Base-by-base conservation (phyloP, 2,888 invertebrate species). In the Masnerella sp. region DNA sequence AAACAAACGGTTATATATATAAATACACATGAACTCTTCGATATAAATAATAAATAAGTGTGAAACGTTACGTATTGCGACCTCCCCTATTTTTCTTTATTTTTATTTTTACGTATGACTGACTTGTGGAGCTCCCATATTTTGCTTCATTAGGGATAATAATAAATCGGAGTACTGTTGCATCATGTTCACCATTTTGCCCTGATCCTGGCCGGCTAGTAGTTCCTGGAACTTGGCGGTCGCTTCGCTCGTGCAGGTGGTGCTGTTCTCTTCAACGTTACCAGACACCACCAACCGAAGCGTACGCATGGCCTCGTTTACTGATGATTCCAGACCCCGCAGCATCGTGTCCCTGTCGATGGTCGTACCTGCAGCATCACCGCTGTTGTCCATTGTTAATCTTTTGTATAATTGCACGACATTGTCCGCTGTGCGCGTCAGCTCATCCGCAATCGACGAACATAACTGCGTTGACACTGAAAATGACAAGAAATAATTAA, bases 331-430 rank as follows among this genome's bases (percentile, higher is more conserved):
- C 15, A 88, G 77, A 43, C 86, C 86, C 9, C 89, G 88, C 28
- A 89, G 82, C 88, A 89, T 88, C 67, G 89, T 89, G 22, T 88
- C 87, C 73, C 88, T 85, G 62, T 88, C 88, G 42, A 81, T 82
- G 68, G 77, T 79, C 38, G 83, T 83, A 67, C 77, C 80, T 51
- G 65, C 81, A 58, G 79, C 73, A 65, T 87, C 87, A 25, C 86
- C 84, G 12, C 85, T 83, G 49, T 90, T 89, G 77, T 91, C 91
- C 69, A 88, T 82, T 7, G 90, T 88, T 68, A 94, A 86, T 59
- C 92, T 90, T 68, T 92, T 90, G 86, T 93, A 93, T 47, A 94
- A 88, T 83, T 92, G 92, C 1, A 92, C 92, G 36, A 94, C 92
- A 80, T 92, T 92, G 77, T 92, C 90, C 2, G 93, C 92, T 0